Evolutionary conservation across 2,888 invertebrate species (phyloP).

Genomic region (Leistus spinibarbis): DNA sequence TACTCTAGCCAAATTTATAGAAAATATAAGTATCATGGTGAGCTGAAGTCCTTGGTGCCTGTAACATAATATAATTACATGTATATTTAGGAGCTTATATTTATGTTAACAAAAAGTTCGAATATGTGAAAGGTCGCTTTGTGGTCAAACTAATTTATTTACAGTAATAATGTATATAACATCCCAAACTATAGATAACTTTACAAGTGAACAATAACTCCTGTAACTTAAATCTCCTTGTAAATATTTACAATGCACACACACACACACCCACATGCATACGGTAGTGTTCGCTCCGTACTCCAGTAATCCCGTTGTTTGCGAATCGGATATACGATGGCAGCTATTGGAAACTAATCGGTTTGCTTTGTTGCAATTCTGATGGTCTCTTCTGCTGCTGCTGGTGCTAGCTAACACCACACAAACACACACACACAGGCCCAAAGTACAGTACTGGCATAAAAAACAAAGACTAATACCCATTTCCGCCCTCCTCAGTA

Average conservation of each 20-base stretch:
- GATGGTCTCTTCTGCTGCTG: too few relatives aligned
- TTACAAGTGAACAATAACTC: not conserved
- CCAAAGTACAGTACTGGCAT: too few relatives aligned
- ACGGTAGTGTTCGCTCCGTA: not conserved
- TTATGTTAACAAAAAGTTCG: not conserved
- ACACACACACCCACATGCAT: not conserved
- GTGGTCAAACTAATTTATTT: not conserved
- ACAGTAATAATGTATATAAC: too few relatives aligned
- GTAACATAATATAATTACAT: too few relatives aligned
- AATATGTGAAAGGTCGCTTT: too few relatives aligned
- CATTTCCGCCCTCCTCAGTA: not conserved
- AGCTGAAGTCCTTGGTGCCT: too few relatives aligned
- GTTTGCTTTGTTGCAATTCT: slow-evolving; percentile 7
- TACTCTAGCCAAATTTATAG: too few relatives aligned
- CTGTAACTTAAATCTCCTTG: not conserved
- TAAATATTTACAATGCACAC: not conserved
- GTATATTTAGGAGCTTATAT: too few relatives aligned
- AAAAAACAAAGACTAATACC: too few relatives aligned
- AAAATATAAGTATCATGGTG: too few relatives aligned
- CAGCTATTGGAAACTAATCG: slow-evolving; percentile 10
- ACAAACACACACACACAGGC: too few relatives aligned
- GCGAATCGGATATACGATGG: not conserved
- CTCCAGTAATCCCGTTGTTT: slow-evolving; percentile 2
- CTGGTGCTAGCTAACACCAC: not conserved
- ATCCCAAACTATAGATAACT: not conserved